Evolutionary conservation across 2,113 vertebrate genomes (phyloP).

Genomic region (Struthidea cinerea): DNA sequence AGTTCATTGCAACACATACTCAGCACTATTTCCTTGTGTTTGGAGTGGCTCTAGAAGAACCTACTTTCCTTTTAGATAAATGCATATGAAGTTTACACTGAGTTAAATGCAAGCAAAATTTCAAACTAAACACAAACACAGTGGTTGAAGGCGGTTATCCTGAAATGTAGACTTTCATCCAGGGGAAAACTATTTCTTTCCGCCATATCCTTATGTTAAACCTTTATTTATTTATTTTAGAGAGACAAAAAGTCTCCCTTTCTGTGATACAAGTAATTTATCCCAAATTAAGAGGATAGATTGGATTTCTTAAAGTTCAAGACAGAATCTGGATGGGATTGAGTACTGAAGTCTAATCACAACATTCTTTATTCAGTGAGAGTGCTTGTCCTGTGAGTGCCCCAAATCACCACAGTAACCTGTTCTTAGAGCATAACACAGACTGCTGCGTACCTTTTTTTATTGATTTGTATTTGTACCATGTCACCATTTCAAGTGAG

Average conservation of each 20-base stretch:
- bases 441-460: neutral
- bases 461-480: neutral
- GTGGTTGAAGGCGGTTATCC: neutral
- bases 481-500: neutral
- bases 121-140: neutral
- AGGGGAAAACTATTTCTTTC: neutral
- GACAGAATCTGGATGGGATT: neutral
- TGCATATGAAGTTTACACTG: neutral
- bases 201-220: neutral
- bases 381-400: neutral
- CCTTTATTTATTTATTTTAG: neutral
- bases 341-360: neutral
- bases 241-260: neutral
- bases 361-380: neutral
- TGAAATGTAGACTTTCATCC: neutral
- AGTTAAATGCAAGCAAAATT: constrained; percentile 1
- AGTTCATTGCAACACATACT: neutral
- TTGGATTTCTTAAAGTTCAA: neutral
- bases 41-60: neutral
- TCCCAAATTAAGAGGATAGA: neutral
- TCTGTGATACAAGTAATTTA: neutral
- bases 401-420: neutral
- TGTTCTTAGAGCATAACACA: neutral
- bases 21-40: neutral
- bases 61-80: neutral